Evolutionary conservation across 1,140 invertebrate species (phyloP), one percentile per base, ranked within the genome.

Genomic region (Drosophila sechellia): DNA sequence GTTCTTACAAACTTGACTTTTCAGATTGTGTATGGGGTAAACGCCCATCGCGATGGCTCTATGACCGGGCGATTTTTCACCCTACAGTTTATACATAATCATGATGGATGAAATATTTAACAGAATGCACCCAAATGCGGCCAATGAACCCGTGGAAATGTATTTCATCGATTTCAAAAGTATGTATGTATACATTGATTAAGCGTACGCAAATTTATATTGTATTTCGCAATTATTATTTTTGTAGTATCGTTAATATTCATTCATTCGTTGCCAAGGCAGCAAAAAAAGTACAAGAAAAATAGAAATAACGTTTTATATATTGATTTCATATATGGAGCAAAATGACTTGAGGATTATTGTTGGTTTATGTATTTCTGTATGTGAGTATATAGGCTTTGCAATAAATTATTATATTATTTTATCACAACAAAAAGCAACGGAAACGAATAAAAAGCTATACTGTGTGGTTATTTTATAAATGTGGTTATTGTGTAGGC

Each of bases 21-120:
- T 95, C 93, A 98, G 94, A 93, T 95, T 95, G 94, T 97, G 95
- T 93, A 97, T 96, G 83, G 96, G 96, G 93, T 96, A 97, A 92
- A 96, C 94, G 81, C 97, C 97, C 95, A 97, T 96, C 76, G 96
- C 96, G 73, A 96, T 95, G 90, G 95, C 95, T 92, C 96, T 95
- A 92, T 96, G 96, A 94, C 95, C 96, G 93, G 97, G 96, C 92
- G 97, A 97, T 92, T 96, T 96, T 90, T 96, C 95, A 93, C 97
- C 97, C 96, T 97, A 69, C 46, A 31, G 35, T 61, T 64, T 65
- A 71, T 69, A 64, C 40, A 72, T 59, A 39, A 42, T 63, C 37
- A 34, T 61, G 60, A 64, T 58, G 46, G 65, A 70, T 70, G 64
- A 15, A 53, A 80, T 60, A 70, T 69, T 68, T 71, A 64, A 59